Evolutionary conservation across 1,140 invertebrate genomes (phyloP).

Genomic region (Pinna nobilis): DNA sequence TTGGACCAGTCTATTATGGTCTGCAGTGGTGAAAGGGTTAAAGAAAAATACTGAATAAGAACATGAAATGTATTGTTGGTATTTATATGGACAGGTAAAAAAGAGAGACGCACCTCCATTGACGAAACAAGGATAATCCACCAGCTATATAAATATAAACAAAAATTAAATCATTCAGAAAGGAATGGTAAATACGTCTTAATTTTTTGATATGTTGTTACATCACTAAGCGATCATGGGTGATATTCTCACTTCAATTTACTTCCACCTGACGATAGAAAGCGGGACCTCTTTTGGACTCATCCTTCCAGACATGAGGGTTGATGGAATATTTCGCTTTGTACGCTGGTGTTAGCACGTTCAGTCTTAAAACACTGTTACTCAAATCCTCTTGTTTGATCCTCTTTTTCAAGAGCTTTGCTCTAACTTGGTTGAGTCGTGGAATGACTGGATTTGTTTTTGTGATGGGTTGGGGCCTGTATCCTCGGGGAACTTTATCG

Average conservation of each 20-base stretch:
- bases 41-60: too few relatives aligned
- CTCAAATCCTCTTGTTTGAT: constrained; percentile 48
- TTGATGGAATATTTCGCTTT: constrained; percentile 60
- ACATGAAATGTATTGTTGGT: too few relatives aligned
- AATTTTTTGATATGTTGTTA: background rate
- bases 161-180: background rate
- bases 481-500: constrained; percentile 53
- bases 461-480: constrained; percentile 44
- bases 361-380: constrained; percentile 56
- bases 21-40: too few relatives aligned
- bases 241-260: too few relatives aligned
- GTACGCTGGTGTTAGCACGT: constrained; percentile 60
- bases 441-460: constrained; percentile 61
- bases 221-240: background rate
- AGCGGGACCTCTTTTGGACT: constrained; percentile 46
- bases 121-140: too few relatives aligned
- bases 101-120: too few relatives aligned
- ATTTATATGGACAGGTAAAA: too few relatives aligned
- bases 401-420: constrained; percentile 47
- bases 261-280: constrained; percentile 38
- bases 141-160: background rate
- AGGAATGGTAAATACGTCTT: background rate
- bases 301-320: constrained; percentile 61
- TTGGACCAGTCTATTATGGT: too few relatives aligned
- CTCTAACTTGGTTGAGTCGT: constrained; percentile 52